Base-by-base conservation (phyloP, 1,140 invertebrate genomes). In the Cotesia typhae region DNA sequence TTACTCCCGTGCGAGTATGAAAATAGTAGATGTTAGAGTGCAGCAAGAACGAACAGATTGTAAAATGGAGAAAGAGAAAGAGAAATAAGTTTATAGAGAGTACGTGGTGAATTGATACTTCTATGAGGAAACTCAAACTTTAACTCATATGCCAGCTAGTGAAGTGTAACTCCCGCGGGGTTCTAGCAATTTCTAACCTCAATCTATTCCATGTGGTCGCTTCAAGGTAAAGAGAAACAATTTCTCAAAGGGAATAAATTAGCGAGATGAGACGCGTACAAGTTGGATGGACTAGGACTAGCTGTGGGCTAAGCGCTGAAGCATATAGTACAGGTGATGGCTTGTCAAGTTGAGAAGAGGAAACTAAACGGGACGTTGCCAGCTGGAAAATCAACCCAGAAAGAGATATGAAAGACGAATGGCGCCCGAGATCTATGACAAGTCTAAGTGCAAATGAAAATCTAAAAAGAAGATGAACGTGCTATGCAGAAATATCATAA, bases 161-260 rank as follows among this genome's bases (percentile, higher is more conserved):
- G 14, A 17, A 28, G 7, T 59, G 14, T 10, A 59, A 59, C 57
- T 28, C 57, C 20, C 57, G 7, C 4, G 28, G 57, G 57, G 57
- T 59, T 59, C n/a, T 5, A 59, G 20, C 57, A 59, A 59, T 59
- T 59, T 28, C 57, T 59, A 59, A 28, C 57, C n/a, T 59, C 57
- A 59, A 20, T 67, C 38, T 53, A 53, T 67, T 67, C n/a, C 12
- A 53, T 53, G 47, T 53, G 47, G 35, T 36, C 65, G 47, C 14
- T 20, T n/a, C 20, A 28, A 53, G 36, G 69, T 72, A 66, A 74
- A 73, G 68, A 74, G 71, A 74, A 74, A 77, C 71, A 76, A 79
- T 80, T 78, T 77, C 71, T 78, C 77, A 63, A 75, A 74, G 72
- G 17, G 73, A 75, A 79, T 77, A 74, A 77, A 77, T 76, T 75